Conservation (phyloP, 2,113 vertebrate genomes). For the Axis porcinus region DNA sequence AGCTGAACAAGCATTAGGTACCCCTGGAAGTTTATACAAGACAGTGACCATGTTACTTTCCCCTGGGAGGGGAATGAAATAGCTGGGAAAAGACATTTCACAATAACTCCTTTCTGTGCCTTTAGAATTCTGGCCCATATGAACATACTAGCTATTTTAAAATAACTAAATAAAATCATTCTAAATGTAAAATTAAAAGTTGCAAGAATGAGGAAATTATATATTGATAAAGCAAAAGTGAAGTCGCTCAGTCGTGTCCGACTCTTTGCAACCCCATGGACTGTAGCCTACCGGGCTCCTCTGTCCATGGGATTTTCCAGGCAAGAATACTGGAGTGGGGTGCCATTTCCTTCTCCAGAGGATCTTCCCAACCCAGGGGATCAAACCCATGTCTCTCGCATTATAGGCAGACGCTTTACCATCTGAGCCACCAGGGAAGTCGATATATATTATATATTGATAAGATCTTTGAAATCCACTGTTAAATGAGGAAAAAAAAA, state of each 20-base stretch:
- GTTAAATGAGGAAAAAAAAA: neutral
- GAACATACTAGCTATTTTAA: neutral
- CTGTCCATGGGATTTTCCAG: too few relatives aligned
- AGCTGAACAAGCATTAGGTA: neutral
- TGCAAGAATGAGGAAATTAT: neutral
- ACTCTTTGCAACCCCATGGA: too few relatives aligned
- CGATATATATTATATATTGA: neutral
- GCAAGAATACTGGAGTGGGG: too few relatives aligned
- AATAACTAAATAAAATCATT: neutral
- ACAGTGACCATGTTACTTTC: neutral
- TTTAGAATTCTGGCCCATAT: neutral
- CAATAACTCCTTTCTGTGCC: neutral
- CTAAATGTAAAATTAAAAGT: neutral
- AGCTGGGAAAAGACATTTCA: neutral
- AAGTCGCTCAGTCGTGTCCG: too few relatives aligned
- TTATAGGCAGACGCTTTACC: too few relatives aligned
- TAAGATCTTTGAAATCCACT: neutral
- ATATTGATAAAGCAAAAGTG: neutral
- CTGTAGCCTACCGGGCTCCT: too few relatives aligned
- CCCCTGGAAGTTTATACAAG: neutral
- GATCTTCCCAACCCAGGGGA: too few relatives aligned
- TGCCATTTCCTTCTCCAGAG: too few relatives aligned
- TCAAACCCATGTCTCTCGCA: too few relatives aligned
- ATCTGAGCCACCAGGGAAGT: too few relatives aligned
- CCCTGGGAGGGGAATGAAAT: neutral